Evolutionary conservation across 1,140 invertebrate genomes (phyloP).

Genomic region (Saxidomus purpurata): DNA sequence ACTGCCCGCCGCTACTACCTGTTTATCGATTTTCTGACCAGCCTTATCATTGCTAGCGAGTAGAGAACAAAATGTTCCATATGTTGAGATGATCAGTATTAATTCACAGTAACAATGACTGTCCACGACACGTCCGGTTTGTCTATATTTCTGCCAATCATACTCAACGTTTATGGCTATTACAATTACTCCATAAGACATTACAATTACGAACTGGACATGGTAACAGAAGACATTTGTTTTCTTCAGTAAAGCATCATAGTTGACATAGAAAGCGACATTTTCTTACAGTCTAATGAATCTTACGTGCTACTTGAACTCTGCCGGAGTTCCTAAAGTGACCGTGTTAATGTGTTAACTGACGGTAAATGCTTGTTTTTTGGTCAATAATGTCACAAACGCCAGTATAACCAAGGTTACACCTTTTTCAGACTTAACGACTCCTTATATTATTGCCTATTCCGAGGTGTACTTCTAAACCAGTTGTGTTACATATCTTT

Average conservation of each 20-base stretch:
- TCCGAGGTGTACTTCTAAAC: no score
- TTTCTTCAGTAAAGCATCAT: background rate
- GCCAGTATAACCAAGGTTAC: background rate
- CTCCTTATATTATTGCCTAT: constrained; percentile 2
- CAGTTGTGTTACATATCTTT: no score
- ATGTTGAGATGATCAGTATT: no score
- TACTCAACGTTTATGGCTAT: background rate
- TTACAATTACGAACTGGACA: background rate
- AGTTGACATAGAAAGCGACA: background rate
- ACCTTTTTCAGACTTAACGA: constrained; percentile 25
- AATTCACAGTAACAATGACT: background rate
- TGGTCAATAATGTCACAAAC: constrained; percentile 22
- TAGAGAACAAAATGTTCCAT: no score
- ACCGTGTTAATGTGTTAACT: background rate
- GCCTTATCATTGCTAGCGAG: no score
- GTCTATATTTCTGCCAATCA: background rate
- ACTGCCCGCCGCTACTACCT: no score
- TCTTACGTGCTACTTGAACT: background rate
- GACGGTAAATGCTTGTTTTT: background rate
- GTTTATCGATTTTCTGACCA: no score
- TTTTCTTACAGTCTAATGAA: background rate
- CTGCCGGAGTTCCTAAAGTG: background rate
- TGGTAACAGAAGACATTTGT: constrained; percentile 16
- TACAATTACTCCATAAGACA: constrained; percentile 1
- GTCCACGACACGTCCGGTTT: background rate